phyloP scores from a whole-genome alignment of 2,797 vertebrate species.

The Anguilla pacifica region DNA sequence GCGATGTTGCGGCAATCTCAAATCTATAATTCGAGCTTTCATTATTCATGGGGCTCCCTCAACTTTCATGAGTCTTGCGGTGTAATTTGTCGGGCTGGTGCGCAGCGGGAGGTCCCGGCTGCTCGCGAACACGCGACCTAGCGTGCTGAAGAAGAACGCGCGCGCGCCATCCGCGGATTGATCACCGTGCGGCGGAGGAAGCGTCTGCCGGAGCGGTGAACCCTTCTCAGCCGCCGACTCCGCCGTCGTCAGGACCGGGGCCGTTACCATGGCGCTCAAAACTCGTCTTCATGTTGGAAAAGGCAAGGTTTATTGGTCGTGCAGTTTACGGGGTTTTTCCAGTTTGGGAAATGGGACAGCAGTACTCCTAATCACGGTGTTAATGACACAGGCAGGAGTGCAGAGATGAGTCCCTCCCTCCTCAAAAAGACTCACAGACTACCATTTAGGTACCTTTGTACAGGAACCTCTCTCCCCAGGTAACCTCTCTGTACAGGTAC shows the following conservation, averaged over 20 bases:
- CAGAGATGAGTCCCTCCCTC: too few relatives aligned
- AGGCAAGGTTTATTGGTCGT: too few relatives aligned
- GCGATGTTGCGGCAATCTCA: slow-evolving; percentile 14
- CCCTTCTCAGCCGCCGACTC: neutral
- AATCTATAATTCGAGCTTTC: slow-evolving; percentile 18
- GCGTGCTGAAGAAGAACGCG: neutral
- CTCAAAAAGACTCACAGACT: too few relatives aligned
- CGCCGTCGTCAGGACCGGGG: neutral
- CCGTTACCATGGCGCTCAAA: neutral
- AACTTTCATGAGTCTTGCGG: neutral
- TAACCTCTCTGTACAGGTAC: neutral
- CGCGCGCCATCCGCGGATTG: neutral
- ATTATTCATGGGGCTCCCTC: slow-evolving; percentile 8
- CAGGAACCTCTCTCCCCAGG: too few relatives aligned
- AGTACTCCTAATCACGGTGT: neutral
- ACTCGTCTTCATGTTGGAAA: neutral
- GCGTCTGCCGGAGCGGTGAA: neutral
- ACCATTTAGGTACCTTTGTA: too few relatives aligned
- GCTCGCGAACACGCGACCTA: neutral
- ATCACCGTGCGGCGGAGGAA: neutral
- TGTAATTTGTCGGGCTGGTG: slow-evolving; percentile 10
- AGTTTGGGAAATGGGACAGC: neutral
- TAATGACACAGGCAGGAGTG: too few relatives aligned
- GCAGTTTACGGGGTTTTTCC: neutral
- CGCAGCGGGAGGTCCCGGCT: slow-evolving; percentile 15